Percentiles rank a stretch among this genome's conserved stretches.
These are phyloP conservation scores for Solea solea DNA, from an alignment of 2,113 vertebrate species.

Conservation along the genomic window DNA sequence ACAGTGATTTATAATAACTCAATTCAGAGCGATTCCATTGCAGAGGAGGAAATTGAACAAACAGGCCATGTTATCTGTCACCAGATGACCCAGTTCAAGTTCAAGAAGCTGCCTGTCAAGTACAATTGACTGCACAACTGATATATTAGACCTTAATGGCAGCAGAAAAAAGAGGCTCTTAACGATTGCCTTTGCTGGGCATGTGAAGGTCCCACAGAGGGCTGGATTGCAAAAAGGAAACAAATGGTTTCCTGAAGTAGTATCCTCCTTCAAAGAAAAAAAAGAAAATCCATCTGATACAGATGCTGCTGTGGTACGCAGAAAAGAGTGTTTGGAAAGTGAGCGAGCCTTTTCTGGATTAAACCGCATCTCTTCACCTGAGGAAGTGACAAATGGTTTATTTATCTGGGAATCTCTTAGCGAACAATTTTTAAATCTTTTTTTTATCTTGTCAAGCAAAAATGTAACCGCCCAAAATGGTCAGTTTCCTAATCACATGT, in stretches of 20 bases:
- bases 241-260: constrained; percentile 71
- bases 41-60: constrained; percentile 80
- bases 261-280: constrained; percentile 41
- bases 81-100: constrained; percentile 82
- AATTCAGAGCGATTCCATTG: constrained; percentile 67
- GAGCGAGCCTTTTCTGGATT: constrained; percentile 17
- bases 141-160: constrained; percentile 85
- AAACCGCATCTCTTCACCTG: constrained; percentile 9
- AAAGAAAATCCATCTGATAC: constrained; percentile 53
- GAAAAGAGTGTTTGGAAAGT: constrained; percentile 8
- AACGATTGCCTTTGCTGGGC: constrained; percentile 75
- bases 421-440: too few relatives aligned
- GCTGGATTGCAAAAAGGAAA: constrained; percentile 70
- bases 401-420: too few relatives aligned
- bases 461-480: too few relatives aligned
- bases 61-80: constrained; percentile 82
- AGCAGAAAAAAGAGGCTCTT: constrained; percentile 75
- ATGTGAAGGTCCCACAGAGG: constrained; percentile 76
- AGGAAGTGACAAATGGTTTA: too few relatives aligned
- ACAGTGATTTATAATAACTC: constrained; percentile 82
- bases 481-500: too few relatives aligned
- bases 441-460: too few relatives aligned
- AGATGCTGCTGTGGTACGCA: constrained; percentile 21
- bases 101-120: constrained; percentile 84
- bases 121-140: constrained; percentile 79